phyloP scores from a whole-genome alignment of 2,797 vertebrate species.

The Hyperoplus immaculatus region DNA sequence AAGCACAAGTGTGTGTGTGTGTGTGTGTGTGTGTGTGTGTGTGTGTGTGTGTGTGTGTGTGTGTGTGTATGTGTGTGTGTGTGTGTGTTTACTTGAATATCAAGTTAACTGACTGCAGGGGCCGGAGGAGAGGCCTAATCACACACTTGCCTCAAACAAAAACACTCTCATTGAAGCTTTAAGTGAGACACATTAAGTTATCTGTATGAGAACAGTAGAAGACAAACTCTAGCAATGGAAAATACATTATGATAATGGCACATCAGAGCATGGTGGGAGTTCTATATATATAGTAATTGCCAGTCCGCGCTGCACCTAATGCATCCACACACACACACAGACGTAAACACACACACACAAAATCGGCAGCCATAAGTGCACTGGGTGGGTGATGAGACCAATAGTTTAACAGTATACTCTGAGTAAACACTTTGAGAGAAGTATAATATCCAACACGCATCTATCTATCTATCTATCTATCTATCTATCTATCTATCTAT shows the following conservation, averaged over 20 bases:
- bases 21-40: too few relatives aligned
- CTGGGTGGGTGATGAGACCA: not conserved
- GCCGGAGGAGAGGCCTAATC: constrained; percentile 29
- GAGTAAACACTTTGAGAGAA: constrained; percentile 3
- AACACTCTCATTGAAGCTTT: constrained; percentile 40
- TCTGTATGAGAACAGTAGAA: constrained; percentile 12
- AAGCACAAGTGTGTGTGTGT: not conserved
- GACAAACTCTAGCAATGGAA: constrained; percentile 42
- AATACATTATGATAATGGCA: constrained; percentile 54
- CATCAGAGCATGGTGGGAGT: constrained; percentile 51
- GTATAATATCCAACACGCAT: not conserved
- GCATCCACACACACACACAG: constrained; percentile 22
- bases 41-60: too few relatives aligned
- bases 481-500: too few relatives aligned
- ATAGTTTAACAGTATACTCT: not conserved
- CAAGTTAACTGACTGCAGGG: constrained; percentile 10
- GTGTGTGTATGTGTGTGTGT: too few relatives aligned
- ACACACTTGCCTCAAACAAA: constrained; percentile 33
- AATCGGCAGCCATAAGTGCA: not conserved
- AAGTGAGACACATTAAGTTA: constrained; percentile 27
- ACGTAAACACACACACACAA: constrained; percentile 4
- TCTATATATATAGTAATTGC: constrained; percentile 40
- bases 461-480: too few relatives aligned
- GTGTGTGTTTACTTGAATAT: constrained; percentile 7
- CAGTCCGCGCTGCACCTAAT: constrained; percentile 48